These are phyloP conservation scores for Rhingia campestris DNA, from an alignment of 2,888 invertebrate genomes.

Conservation along the genomic window DNA sequence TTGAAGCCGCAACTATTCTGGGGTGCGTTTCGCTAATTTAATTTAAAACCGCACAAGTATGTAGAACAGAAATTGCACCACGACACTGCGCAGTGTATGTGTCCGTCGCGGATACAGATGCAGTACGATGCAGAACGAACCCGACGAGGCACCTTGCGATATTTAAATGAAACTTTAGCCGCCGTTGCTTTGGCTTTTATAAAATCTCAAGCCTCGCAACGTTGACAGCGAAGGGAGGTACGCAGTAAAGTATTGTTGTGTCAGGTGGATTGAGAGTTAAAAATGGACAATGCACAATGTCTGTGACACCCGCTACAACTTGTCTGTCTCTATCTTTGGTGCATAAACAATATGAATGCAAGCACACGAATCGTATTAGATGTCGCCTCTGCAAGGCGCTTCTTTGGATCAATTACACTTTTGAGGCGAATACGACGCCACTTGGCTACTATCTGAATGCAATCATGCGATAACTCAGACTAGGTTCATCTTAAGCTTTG, in stretches of 20 bases:
- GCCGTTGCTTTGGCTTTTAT: conserved; percentile 73
- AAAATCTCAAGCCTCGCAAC: conserved; percentile 55
- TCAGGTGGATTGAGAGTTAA: conserved; percentile 46
- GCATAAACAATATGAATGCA: conserved; percentile 31
- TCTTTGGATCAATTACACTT: conserved; percentile 48
- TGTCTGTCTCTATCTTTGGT: conserved; percentile 11
- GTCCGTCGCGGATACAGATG: conserved; percentile 40
- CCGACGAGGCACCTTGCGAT: conserved; percentile 73
- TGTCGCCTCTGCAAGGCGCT: conserved; percentile 38
- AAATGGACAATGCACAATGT: conserved; percentile 56
- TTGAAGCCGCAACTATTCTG: conserved; percentile 62
- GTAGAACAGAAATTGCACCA: conserved; percentile 14
- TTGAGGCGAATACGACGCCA: not conserved
- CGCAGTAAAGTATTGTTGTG: conserved; percentile 31
- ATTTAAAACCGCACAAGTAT: conserved; percentile 49
- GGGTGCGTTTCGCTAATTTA: conserved; percentile 45
- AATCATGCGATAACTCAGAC: conserved; percentile 37
- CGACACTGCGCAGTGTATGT: conserved; percentile 60
- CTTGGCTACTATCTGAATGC: conserved; percentile 1
- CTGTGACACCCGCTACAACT: conserved; percentile 57
- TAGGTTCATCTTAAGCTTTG: conserved; percentile 10
- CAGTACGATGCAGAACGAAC: conserved; percentile 54
- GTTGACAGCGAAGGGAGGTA: conserved; percentile 8
- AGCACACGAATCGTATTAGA: conserved; percentile 56
- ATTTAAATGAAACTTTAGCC: conserved; percentile 75